A percentile compares a stretch with the other conserved stretches of the same genome.
phyloP scores from a whole-genome alignment of 2,113 vertebrate species.

The Brachionichthys hirsutus region DNA sequence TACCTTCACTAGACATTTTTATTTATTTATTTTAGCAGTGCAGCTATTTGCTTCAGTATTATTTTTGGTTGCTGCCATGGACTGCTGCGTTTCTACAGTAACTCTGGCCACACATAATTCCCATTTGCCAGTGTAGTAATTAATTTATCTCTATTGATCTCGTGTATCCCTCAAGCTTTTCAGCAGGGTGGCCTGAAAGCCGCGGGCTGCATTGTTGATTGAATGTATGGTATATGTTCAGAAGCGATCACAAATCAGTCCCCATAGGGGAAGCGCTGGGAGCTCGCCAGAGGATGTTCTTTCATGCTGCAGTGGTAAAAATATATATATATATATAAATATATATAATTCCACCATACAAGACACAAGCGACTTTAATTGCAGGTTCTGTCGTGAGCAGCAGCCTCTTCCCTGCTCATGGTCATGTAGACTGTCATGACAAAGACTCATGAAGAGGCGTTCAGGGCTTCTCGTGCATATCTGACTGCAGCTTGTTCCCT shows the following conservation, averaged over 20 bases:
- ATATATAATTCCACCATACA: conserved; percentile 59
- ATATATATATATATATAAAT: too few relatives aligned
- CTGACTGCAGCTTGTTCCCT: conserved; percentile 15
- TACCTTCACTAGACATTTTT: conserved; percentile 30
- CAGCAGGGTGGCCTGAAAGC: conserved; percentile 57
- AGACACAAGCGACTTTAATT: conserved; percentile 53
- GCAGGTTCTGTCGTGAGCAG: conserved; percentile 35
- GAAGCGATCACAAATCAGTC: conserved; percentile 66
- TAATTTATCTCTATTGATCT: conserved; percentile 77
- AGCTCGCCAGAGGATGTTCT: conserved; percentile 61
- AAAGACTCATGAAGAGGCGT: conserved; percentile 8
- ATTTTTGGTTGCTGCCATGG: conserved; percentile 28
- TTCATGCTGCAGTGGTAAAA: conserved; percentile 63
- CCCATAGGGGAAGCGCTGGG: conserved; percentile 52
- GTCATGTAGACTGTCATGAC: conserved; percentile 10
- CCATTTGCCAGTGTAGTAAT: conserved; percentile 67
- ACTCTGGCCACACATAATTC: conserved; percentile 47
- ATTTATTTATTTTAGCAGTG: conserved; percentile 16
- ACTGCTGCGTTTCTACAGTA: conserved; percentile 56
- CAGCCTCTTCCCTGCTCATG: conserved; percentile 19
- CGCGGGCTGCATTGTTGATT: conserved; percentile 65
- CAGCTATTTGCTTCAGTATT: conserved; percentile 34
- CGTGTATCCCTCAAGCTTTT: conserved; percentile 67
- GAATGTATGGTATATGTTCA: conserved; percentile 68
- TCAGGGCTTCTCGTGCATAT: conserved; percentile 11